Evolutionary conservation across 2,113 vertebrate genomes (phyloP).

Genomic region (Ailurus styani): DNA sequence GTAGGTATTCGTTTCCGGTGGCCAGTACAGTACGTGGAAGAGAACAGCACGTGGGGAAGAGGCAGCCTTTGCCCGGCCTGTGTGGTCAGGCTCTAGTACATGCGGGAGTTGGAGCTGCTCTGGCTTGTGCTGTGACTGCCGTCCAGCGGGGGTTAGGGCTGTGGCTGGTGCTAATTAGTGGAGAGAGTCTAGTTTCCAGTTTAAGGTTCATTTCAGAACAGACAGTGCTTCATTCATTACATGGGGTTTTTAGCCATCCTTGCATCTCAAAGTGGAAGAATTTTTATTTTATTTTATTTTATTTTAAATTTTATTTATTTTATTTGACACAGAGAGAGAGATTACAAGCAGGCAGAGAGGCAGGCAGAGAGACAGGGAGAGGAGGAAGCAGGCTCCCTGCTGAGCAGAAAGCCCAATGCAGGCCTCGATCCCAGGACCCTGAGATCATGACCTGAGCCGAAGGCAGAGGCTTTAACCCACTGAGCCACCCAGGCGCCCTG

Average conservation of each 20-base stretch:
- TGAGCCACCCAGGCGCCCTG: too few relatives aligned
- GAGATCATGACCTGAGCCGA: too few relatives aligned
- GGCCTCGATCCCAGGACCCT: too few relatives aligned
- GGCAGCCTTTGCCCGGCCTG: background rate
- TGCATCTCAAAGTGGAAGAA: background rate
- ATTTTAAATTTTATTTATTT: too few relatives aligned
- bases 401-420: too few relatives aligned
- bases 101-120: background rate
- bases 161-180: background rate
- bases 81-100: background rate
- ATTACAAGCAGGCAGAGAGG: too few relatives aligned
- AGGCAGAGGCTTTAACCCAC: too few relatives aligned
- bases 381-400: too few relatives aligned
- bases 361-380: too few relatives aligned
- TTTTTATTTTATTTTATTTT: too few relatives aligned
- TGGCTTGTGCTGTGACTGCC: background rate
- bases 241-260: background rate
- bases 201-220: background rate
- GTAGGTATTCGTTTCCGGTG: background rate
- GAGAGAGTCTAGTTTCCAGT: background rate
- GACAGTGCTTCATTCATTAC: background rate
- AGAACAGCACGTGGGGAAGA: background rate
- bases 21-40: fast-evolving
- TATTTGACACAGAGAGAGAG: too few relatives aligned
- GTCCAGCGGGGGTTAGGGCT: background rate